Evolutionary conservation across 2,888 invertebrate species (phyloP).

Genomic region (Tinea pellionella): DNA sequence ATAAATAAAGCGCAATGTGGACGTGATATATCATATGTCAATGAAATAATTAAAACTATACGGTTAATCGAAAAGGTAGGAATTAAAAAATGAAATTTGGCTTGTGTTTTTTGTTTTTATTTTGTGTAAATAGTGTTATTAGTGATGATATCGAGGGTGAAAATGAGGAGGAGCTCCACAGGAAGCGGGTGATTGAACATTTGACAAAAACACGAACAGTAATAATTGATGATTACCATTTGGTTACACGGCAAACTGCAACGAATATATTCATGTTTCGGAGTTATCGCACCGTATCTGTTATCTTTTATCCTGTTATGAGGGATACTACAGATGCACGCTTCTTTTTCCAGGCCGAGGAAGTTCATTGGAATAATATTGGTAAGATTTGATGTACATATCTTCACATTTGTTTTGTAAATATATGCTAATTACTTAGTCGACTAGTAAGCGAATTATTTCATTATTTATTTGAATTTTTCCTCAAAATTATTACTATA

Average conservation of each 20-base stretch:
- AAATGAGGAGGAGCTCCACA: slow-evolving; percentile 41
- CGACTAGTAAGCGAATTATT: no score
- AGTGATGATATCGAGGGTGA: slow-evolving; percentile 41
- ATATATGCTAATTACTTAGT: not conserved
- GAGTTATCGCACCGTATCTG: slow-evolving; percentile 57
- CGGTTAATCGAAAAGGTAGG: slow-evolving; percentile 32
- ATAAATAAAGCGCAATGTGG: not conserved
- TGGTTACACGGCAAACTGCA: slow-evolving; percentile 55
- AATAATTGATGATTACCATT: slow-evolving; percentile 46
- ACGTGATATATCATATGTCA: not conserved
- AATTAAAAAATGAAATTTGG: slow-evolving; percentile 37
- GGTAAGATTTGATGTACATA: slow-evolving; percentile 29
- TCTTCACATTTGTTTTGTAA: not conserved
- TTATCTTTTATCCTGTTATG: slow-evolving; percentile 51
- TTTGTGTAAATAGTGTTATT: slow-evolving; percentile 41
- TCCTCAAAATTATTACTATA: no score
- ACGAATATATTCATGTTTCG: slow-evolving; percentile 59
- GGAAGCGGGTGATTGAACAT: slow-evolving; percentile 50
- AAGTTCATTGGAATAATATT: slow-evolving; percentile 59
- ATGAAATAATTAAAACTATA: not conserved
- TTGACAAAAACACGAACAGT: slow-evolving; percentile 50
- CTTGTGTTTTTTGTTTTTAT: slow-evolving; percentile 36
- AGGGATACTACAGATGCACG: slow-evolving; percentile 52
- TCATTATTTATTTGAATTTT: no score
- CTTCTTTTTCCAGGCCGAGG: slow-evolving; percentile 61